phyloP scores from a whole-genome alignment of 1,140 invertebrate species.

The Drosophila funebris region DNA sequence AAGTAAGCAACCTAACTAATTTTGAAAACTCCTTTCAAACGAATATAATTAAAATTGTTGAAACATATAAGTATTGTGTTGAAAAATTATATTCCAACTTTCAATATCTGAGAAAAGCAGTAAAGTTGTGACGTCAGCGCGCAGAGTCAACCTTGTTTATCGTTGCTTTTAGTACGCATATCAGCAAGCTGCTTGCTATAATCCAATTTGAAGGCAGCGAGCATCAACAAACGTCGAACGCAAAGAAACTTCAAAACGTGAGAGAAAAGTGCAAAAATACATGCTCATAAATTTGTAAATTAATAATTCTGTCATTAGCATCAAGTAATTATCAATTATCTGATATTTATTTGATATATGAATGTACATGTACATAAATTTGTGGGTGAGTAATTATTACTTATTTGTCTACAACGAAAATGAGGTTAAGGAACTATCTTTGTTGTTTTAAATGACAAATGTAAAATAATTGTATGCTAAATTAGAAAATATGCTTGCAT shows the following conservation, averaged over 20 bases:
- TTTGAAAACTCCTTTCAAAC: too few relatives aligned
- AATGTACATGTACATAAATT: too few relatives aligned
- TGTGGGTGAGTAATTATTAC: too few relatives aligned
- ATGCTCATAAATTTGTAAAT: neutral
- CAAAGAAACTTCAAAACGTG: neutral
- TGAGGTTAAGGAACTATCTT: too few relatives aligned
- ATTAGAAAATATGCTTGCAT: neutral
- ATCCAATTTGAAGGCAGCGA: neutral
- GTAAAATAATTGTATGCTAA: too few relatives aligned
- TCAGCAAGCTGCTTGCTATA: conserved; percentile 26
- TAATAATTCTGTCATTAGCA: neutral
- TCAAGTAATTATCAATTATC: too few relatives aligned
- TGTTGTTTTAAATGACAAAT: too few relatives aligned
- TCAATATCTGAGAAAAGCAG: neutral
- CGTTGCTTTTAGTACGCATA: neutral
- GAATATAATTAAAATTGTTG: too few relatives aligned
- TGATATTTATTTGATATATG: too few relatives aligned
- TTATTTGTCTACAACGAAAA: too few relatives aligned
- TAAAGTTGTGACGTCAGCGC: conserved; percentile 19
- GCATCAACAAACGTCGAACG: neutral
- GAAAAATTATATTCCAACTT: neutral
- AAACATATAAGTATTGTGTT: too few relatives aligned
- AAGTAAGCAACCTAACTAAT: too few relatives aligned
- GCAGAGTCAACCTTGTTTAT: conserved; percentile 14
- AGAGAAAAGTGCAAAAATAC: neutral